These are phyloP conservation scores for Syngnathus typhle DNA, from an alignment of 2,113 vertebrate species.

Conservation along the genomic window DNA sequence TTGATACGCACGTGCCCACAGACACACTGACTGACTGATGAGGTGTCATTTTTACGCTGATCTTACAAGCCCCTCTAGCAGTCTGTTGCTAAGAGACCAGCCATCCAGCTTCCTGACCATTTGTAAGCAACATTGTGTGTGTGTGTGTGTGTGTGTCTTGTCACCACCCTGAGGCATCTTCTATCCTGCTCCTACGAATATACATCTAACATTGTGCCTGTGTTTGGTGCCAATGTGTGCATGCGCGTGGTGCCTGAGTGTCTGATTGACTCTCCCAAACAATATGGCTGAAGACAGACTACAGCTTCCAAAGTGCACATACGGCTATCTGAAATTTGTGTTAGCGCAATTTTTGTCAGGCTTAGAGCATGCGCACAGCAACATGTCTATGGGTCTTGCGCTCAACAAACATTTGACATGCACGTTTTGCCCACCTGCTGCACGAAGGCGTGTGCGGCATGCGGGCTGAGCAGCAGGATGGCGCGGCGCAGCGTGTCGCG, in stretches of 20 bases:
- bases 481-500: constrained; percentile 89
- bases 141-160: constrained; percentile 14
- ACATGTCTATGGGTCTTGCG: background rate
- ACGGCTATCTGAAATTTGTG: background rate
- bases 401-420: no score
- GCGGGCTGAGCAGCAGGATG: constrained; percentile 87
- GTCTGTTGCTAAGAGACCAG: constrained; percentile 37
- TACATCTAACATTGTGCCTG: background rate
- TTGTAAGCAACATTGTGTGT: constrained; percentile 14
- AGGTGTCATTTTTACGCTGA: background rate
- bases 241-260: constrained; percentile 16
- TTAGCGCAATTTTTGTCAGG: background rate
- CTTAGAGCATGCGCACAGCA: background rate
- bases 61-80: background rate
- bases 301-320: constrained; percentile 39
- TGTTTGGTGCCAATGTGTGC: background rate
- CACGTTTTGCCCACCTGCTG: constrained; percentile 75
- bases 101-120: constrained; percentile 12
- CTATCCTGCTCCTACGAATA: background rate
- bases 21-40: background rate
- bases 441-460: constrained; percentile 89
- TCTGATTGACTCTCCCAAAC: constrained; percentile 55
- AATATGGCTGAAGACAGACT: constrained; percentile 54
- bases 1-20: no score
- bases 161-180: constrained; percentile 1